Base-by-base conservation (phyloP, 1,140 invertebrate genomes). In the Eupeodes corollae region DNA sequence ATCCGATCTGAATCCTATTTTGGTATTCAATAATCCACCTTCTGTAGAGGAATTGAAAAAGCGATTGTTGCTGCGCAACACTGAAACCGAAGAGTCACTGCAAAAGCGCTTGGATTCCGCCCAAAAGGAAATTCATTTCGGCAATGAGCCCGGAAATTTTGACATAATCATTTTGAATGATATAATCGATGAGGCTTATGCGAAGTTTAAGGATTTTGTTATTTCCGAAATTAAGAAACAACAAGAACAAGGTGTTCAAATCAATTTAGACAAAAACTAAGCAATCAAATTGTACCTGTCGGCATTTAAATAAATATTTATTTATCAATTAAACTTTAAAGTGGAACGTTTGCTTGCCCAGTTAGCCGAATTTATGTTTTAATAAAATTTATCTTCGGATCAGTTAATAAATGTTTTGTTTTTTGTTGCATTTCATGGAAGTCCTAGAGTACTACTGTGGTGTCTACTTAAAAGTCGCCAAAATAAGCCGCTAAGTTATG, bases 1-100 rank as follows among this genome's bases (percentile, higher is more conserved):
- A 18, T 88, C 84, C 32, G 76, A 87, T 51, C 70, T 97, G 11
- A 79, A 94, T 70, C 84, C 93, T 2, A 67, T 86, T 49, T 84
- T 85, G 55, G 79, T 98, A 10, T 98, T 98, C 66, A 79, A 99
- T n/a, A 88, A 88, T 71, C 92, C 96, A 26, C 95, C 96, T 11
- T 86, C 80, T 16, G 65, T 97, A 38, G 73, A 82, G 42, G 82
- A 83, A 52, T 69, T 95, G 54, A 86, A 94, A 64, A 69, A 79
- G 48, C 75, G 95, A 43, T 73, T 98, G 14, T 68, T 78, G 13
- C 73, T 68, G 32, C 76, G 95, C 44, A 83, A 86, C 41, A 96
- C 92, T 5, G 95, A 99, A 73, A 87, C 86, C 14, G 86, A 90
- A 56, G 91, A 95, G 50, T 83, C 82, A 52, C 67, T 98, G 5